These are phyloP conservation scores for Rugalucina vietnamica DNA, from an alignment of 2,888 invertebrate species.

Conservation along the genomic window DNA sequence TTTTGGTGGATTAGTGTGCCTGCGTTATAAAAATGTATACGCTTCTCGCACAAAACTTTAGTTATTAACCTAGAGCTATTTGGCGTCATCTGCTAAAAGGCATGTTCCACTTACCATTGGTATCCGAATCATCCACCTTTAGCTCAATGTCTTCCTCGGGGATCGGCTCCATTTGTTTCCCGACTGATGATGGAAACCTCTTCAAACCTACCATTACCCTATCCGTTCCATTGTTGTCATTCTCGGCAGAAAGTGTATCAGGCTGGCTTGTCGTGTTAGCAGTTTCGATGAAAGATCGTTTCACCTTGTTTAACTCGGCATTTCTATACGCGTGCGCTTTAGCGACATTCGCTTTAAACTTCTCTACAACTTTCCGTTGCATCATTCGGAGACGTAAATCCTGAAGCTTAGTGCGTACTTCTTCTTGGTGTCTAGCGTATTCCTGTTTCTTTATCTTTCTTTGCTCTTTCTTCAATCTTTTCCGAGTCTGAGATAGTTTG, in stretches of 20 bases:
- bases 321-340: conserved; percentile 13
- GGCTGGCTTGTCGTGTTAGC: background rate
- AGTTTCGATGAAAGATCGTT: background rate
- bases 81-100: too few species aligned
- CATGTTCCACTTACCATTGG: conserved; percentile 40
- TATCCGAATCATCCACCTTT: conserved; percentile 44
- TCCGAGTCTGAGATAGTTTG: conserved; percentile 37
- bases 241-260: background rate
- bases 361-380: conserved; percentile 53
- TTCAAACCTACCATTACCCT: background rate
- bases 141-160: conserved; percentile 40
- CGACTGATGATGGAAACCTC: conserved; percentile 39
- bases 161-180: conserved; percentile 55
- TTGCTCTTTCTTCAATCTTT: conserved; percentile 43
- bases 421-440: conserved; percentile 48
- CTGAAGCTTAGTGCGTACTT: conserved; percentile 48
- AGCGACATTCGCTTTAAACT: conserved; percentile 46
- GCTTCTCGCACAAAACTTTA: too few species aligned
- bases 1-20: too few species aligned
- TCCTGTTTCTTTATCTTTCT: conserved; percentile 48
- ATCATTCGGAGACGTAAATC: conserved; percentile 36
- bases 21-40: too few species aligned
- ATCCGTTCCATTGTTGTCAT: background rate
- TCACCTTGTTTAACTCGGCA: conserved; percentile 10
- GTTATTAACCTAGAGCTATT: too few species aligned